phyloP scores from a whole-genome alignment of 2,113 vertebrate species.

The Meles meles region DNA sequence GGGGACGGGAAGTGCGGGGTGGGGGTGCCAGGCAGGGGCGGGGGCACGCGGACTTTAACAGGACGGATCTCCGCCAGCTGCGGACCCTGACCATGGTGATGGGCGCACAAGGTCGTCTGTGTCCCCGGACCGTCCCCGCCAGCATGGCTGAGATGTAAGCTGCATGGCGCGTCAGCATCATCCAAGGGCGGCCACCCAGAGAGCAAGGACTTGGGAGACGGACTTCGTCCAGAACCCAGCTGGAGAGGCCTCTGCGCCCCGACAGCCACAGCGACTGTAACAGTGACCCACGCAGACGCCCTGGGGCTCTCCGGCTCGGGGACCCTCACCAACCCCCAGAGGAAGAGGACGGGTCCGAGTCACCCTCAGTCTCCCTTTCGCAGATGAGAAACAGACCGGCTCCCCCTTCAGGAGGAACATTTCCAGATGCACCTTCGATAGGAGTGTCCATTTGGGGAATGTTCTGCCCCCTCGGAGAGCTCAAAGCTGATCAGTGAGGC shows the following conservation, averaged over 20 bases:
- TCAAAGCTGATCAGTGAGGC: neutral
- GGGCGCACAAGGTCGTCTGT: neutral
- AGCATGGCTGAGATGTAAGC: neutral
- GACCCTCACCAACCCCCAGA: neutral
- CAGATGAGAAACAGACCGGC: neutral
- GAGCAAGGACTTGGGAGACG: neutral
- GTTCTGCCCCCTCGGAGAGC: neutral
- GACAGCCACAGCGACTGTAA: fast-evolving
- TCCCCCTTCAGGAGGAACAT: neutral
- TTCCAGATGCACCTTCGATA: neutral
- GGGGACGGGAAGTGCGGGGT: fast-evolving
- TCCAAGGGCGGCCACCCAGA: neutral
- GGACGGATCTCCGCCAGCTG: neutral
- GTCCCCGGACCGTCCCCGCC: fast-evolving
- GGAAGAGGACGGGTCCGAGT: neutral
- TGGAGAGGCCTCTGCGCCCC: neutral
- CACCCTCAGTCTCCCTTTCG: fast-evolving
- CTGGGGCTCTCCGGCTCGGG: neutral
- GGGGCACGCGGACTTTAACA: fast-evolving
- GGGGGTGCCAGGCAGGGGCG: neutral
- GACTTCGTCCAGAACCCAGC: neutral
- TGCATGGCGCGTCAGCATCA: neutral
- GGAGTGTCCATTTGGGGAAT: neutral
- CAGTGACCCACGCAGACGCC: neutral
- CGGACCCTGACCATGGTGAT: neutral